A percentile compares a stretch with the other conserved stretches of the same genome.
phyloP scores from a whole-genome alignment of 2,888 invertebrate genomes.

The Serripes groenlandicus region DNA sequence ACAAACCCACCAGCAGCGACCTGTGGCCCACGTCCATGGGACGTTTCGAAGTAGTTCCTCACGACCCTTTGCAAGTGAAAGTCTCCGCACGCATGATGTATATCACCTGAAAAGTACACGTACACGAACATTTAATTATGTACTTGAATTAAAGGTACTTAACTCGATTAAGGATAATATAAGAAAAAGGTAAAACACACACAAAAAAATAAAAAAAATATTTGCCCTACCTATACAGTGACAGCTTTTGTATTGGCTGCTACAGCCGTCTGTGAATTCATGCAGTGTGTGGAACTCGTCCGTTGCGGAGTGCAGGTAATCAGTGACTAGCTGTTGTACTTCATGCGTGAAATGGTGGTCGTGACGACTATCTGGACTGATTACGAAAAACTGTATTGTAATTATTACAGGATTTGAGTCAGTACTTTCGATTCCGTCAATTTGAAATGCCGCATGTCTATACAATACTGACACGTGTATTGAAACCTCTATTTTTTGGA shows the following conservation, averaged over 20 bases:
- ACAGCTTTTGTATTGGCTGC: slow-evolving; percentile 52
- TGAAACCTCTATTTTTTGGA: slow-evolving; percentile 29
- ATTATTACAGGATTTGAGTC: slow-evolving; percentile 25
- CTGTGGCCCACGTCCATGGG: slow-evolving; percentile 49
- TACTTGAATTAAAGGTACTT: no score
- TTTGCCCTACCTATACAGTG: no score
- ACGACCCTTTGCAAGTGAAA: slow-evolving; percentile 31
- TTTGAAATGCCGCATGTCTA: slow-evolving; percentile 35
- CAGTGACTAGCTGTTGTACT: slow-evolving; percentile 38
- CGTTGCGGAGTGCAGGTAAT: slow-evolving; percentile 37
- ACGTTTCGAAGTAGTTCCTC: slow-evolving; percentile 44
- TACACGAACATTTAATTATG: no score
- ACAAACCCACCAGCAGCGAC: no score
- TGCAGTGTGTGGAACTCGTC: slow-evolving; percentile 27
- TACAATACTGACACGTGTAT: slow-evolving; percentile 38
- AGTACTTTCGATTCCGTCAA: slow-evolving; percentile 47
- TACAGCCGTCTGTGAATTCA: slow-evolving; percentile 54
- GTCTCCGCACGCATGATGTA: background rate
- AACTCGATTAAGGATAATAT: no score
- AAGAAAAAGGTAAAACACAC: no score
- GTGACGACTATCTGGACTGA: slow-evolving; percentile 40
- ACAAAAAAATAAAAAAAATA: no score
- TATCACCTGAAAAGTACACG: no score
- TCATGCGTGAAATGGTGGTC: slow-evolving; percentile 45
- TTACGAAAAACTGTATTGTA: slow-evolving; percentile 40